These are phyloP conservation scores for Scaptomyza flava DNA, from an alignment of 2,888 invertebrate genomes.

Conservation along the genomic window DNA sequence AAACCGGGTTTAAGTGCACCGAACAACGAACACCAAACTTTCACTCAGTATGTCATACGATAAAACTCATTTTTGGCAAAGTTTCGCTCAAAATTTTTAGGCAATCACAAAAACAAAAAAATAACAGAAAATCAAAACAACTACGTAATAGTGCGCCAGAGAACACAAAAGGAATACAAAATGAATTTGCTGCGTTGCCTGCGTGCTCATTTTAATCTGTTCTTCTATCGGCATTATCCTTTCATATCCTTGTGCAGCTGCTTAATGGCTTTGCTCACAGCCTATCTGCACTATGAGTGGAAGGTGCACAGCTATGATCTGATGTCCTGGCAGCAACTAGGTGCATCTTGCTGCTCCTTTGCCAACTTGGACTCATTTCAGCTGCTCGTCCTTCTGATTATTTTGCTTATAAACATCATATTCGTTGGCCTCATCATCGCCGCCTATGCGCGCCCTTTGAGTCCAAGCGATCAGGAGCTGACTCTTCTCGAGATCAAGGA, in stretches of 20 bases:
- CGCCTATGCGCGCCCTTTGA: constrained; percentile 61
- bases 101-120: constrained; percentile 4
- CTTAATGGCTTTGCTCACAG: constrained; percentile 59
- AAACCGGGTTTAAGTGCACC: not conserved
- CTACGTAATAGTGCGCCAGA: constrained; percentile 27
- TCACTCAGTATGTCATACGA: constrained; percentile 39
- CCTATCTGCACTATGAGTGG: constrained; percentile 73
- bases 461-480: constrained; percentile 48
- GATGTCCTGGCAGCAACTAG: constrained; percentile 64
- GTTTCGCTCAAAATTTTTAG: constrained; percentile 44
- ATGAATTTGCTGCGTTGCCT: constrained; percentile 59
- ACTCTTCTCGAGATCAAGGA: constrained; percentile 80
- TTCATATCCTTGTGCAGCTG: constrained; percentile 61
- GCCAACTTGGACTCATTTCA: constrained; percentile 51
- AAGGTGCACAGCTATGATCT: constrained; percentile 65
- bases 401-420: constrained; percentile 65
- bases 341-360: constrained; percentile 32
- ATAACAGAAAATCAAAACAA: constrained; percentile 7
- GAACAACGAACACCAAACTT: not conserved
- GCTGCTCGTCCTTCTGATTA: constrained; percentile 55
- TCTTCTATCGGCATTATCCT: constrained; percentile 70
- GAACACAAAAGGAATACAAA: not conserved
- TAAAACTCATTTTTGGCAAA: constrained; percentile 47
- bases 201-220: constrained; percentile 41
- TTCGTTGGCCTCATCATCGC: constrained; percentile 56